phyloP scores from a whole-genome alignment of 2,797 vertebrate species.

The Leptoclinus maculatus region DNA sequence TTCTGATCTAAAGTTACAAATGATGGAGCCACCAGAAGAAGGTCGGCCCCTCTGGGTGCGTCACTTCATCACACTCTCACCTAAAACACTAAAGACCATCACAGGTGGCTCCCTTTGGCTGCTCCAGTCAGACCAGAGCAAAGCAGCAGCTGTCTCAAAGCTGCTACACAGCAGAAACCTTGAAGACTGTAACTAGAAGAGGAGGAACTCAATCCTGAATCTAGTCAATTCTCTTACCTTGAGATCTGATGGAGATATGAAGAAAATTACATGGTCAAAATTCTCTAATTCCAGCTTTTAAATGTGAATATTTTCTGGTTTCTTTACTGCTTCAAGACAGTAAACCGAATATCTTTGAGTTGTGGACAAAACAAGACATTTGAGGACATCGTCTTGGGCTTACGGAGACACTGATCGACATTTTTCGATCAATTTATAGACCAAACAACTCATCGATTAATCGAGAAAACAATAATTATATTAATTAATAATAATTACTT shows the following conservation, averaged over 20 bases:
- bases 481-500: not conserved
- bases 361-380: not conserved
- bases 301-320: not conserved
- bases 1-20: slow-evolving; percentile 56
- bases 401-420: too few relatives aligned
- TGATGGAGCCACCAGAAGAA: slow-evolving; percentile 12
- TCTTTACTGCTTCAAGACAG: too few relatives aligned
- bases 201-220: not conserved
- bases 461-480: not conserved
- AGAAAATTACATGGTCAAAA: not conserved
- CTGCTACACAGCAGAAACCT: not conserved
- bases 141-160: not conserved
- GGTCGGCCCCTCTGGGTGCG: slow-evolving; percentile 23
- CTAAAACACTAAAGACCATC: not conserved
- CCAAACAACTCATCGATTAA: not conserved
- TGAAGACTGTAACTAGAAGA: not conserved
- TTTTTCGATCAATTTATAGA: not conserved
- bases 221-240: not conserved
- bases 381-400: not conserved
- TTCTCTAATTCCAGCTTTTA: not conserved
- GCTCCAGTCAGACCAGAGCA: not conserved
- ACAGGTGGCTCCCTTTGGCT: slow-evolving; percentile 3
- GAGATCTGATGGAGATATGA: not conserved
- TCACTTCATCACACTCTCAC: slow-evolving; percentile 43
- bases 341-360: not conserved